Conservation (phyloP, 2,113 vertebrate genomes). For the Dolichotis patagonum region DNA sequence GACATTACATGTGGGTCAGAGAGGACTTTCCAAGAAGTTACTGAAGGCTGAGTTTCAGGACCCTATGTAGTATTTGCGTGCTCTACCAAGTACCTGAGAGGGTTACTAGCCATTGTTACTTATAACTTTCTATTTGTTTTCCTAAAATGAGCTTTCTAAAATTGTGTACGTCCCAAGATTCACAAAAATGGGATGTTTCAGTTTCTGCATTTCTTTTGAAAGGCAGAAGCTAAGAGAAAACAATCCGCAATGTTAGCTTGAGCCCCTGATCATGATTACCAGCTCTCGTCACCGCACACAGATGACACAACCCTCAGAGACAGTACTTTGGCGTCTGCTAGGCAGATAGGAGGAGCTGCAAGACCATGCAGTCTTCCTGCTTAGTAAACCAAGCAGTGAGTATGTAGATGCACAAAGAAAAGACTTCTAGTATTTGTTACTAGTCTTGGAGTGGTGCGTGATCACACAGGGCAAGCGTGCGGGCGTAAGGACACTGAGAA, state of each 20-base stretch:
- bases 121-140: conserved; percentile 3
- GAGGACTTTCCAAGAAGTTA: not conserved
- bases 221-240: not conserved
- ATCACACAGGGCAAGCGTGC: not conserved
- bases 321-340: not conserved
- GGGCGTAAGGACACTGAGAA: too few relatives aligned
- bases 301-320: not conserved
- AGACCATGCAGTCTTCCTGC: not conserved
- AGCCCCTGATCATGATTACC: not conserved
- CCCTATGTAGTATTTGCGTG: not conserved
- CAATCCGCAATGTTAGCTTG: not conserved
- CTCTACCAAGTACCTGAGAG: not conserved
- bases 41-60: not conserved
- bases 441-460: not conserved
- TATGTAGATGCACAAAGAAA: not conserved
- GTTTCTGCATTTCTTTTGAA: not conserved
- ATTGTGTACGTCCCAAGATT: not conserved
- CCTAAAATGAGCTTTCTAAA: not conserved
- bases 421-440: not conserved
- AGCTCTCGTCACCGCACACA: not conserved
- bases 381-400: not conserved
- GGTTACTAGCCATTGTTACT: not conserved
- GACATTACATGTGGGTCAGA: not conserved
- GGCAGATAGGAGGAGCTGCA: not conserved
- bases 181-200: not conserved